Evolutionary conservation across 2,888 invertebrate genomes (phyloP), one percentile per base, ranked within the genome.

Genomic region (Calephelis perditalis): DNA sequence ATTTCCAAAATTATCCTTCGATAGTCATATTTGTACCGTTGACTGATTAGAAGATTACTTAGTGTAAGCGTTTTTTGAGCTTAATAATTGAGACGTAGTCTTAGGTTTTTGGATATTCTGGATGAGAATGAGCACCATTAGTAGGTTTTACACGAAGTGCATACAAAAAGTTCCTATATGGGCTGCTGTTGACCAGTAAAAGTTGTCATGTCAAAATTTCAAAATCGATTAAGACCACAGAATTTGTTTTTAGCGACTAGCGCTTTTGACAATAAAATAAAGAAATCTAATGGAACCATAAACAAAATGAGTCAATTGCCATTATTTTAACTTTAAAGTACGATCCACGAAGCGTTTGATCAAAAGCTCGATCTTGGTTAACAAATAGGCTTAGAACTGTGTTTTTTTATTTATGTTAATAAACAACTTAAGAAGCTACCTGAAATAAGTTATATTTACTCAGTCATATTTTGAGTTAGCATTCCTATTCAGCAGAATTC

Each of bases 11-110:
- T 47, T 47, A 47, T 11, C 47, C 47, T 47, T 47, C 47, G 47
- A 47, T 47, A 47, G 47, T 47, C 47, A 47, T 47, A 47, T 47
- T 47, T 47, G 47, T 12, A 47, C 47, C 47, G 47, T 0, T 47
- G n/a, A n/a, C n/a, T n/a, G 47, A 47, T 47, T 47, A 47, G 43
- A 43, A 43, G 47, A 47, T 47, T 47, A 47, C 47, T 47, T 47
- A 47, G 47, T 47, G 47, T 12, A 12, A 47, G 47, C 47, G 47
- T 47, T 47, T 47, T 47, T 47, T 47, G 47, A 47, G 47, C 47
- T 47, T 47, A 47, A 47, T 47, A 12, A 47, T 47, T 47, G 47
- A 6, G 47, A 47, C 47, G 47, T 47, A 47, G 47, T 47, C 47
- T 47, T 11, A 47, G 9, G 47, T 47, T 47, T 12, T 12, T 12